These are phyloP conservation scores for Onthophagus sagittarius DNA, from an alignment of 2,888 invertebrate genomes.

Conservation along the genomic window DNA sequence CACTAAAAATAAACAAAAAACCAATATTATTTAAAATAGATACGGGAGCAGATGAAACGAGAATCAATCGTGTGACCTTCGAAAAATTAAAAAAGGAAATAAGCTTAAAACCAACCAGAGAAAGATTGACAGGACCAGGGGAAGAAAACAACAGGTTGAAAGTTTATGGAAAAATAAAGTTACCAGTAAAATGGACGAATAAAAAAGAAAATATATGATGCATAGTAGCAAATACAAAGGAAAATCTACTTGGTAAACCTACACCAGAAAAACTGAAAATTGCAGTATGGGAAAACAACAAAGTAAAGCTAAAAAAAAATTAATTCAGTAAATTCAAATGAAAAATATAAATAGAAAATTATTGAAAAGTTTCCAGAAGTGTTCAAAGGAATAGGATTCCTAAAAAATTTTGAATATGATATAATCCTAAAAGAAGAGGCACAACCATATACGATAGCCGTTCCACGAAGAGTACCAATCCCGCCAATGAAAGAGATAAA, in stretches of 20 bases:
- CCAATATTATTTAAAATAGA: conserved; percentile 19
- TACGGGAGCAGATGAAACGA: conserved; percentile 21
- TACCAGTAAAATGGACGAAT: too few species aligned
- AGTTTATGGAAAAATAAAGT: too few species aligned
- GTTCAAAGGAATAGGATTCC: neutral
- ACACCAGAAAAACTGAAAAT: too few species aligned
- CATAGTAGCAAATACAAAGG: too few species aligned
- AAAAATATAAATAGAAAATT: neutral
- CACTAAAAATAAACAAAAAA: neutral
- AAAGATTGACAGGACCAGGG: conserved; percentile 2
- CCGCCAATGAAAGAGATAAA: conserved; percentile 36
- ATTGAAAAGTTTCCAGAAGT: neutral
- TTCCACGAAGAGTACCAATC: conserved; percentile 37
- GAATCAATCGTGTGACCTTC: conserved; percentile 3
- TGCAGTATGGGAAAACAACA: too few species aligned
- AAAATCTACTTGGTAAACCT: too few species aligned
- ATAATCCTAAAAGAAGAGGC: conserved; percentile 33
- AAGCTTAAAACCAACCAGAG: neutral
- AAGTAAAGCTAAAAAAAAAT: too few species aligned
- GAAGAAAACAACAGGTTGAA: neutral
- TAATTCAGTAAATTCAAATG: neutral
- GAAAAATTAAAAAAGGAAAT: conserved; percentile 9
- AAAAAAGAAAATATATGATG: too few species aligned
- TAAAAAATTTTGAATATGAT: conserved; percentile 24
- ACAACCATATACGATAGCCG: conserved; percentile 31